Percentiles rank a stretch among this genome's conserved stretches.
phyloP scores from a whole-genome alignment of 2,113 vertebrate species.

The Lophochroa leadbeateri region DNA sequence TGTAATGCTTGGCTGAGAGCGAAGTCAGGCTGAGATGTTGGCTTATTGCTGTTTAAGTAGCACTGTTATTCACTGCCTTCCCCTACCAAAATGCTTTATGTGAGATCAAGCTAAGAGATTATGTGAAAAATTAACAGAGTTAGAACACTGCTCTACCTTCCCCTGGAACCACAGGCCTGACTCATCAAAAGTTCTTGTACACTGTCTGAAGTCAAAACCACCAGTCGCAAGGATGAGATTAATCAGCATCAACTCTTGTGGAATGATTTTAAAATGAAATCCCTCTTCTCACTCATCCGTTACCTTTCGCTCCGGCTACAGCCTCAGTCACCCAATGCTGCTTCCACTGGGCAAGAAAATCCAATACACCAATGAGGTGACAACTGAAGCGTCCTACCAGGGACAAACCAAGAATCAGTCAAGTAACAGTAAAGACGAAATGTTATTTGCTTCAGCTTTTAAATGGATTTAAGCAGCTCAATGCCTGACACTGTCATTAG shows the following conservation, averaged over 20 bases:
- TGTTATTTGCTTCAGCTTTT: not conserved
- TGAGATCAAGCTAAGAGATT: not conserved
- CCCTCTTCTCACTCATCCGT: not conserved
- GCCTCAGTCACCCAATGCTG: not conserved
- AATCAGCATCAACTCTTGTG: not conserved
- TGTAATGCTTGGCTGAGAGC: not conserved
- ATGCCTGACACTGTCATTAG: not conserved
- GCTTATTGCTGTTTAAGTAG: not conserved
- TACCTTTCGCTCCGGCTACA: conserved; percentile 11
- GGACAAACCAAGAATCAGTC: not conserved
- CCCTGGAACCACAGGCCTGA: not conserved
- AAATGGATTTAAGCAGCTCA: not conserved
- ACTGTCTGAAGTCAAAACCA: not conserved
- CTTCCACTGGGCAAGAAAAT: not conserved
- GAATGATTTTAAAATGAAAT: not conserved
- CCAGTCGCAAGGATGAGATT: not conserved
- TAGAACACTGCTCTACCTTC: not conserved
- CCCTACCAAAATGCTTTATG: not conserved
- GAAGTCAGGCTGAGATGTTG: not conserved
- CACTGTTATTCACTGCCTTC: not conserved
- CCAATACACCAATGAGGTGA: not conserved
- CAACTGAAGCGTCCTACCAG: not conserved
- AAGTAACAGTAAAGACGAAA: not conserved
- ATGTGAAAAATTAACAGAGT: not conserved
- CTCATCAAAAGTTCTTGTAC: not conserved